Base-by-base conservation (phyloP, 2,113 vertebrate species). In the Paralichthys olivaceus region DNA sequence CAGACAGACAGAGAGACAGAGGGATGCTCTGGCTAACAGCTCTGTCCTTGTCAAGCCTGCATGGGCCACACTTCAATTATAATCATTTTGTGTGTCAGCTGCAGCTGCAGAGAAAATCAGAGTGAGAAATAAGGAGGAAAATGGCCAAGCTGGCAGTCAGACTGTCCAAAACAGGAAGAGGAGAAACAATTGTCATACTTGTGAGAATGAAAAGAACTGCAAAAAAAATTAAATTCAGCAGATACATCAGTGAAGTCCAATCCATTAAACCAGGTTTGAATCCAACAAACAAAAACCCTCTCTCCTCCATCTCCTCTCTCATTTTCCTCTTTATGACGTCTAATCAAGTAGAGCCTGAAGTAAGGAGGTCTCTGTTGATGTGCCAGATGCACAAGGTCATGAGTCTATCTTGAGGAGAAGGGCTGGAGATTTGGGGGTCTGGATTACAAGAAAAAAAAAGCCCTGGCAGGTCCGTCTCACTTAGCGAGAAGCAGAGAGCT, bases 1-100 rank as follows among this genome's bases (percentile, higher is more conserved):
- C 32, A 77, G 69, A 73, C 72, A 62, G 29, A 37, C 22, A 53
- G 20, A 54, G 68, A 64, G 83, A 84, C 4, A 59, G 72, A 81
- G 15, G 45, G 65, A 74, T 28, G n/a, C 13, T 77, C 62, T 62
- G 69, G 58, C 37, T 40, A 67, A 58, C 26, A 53, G 75, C 59
- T 59, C 47, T 53, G 77, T 72, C 72, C 66, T 69, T 47, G 68
- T 80, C 58, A 32, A 37, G n/a, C 23, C 57, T 2, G 17, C 45
- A 17, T 20, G 5, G 66, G 69, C 65, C 61, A 58, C 34, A 59
- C 61, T 79, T 76, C 28, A 80, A 28, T 66, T 64, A 60, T 63
- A 29, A 60, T 79, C 29, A 75, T 72, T 80, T 64, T 75, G 49
- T 54, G 22, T 78, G 25, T 63, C 67, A 54, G 60, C 22, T 56